Conservation (phyloP, 2,797 vertebrate genomes). For the Dermochelys coriacea region DNA sequence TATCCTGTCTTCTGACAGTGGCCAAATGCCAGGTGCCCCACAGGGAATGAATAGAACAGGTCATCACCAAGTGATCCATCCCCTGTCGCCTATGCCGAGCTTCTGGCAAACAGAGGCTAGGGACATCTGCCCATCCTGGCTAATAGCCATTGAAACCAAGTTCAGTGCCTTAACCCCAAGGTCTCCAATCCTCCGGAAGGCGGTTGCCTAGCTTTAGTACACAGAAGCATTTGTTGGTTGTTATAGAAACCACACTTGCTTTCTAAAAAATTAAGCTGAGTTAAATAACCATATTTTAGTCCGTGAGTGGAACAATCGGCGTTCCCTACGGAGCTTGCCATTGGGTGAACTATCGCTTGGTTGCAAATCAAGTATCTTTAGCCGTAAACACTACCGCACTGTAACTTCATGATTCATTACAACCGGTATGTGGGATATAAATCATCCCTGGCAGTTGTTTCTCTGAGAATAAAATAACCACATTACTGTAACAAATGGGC, state of each 20-base stretch:
- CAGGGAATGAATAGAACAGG: too few species aligned
- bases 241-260: neutral
- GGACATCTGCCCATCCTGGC: too few species aligned
- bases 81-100: too few species aligned
- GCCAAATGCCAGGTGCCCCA: too few species aligned
- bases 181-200: neutral
- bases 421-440: neutral
- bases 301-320: neutral
- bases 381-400: neutral
- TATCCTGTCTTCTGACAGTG: too few species aligned
- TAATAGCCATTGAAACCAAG: neutral
- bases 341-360: neutral
- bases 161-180: neutral
- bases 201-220: neutral
- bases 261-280: neutral
- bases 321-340: neutral
- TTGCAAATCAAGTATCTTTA: neutral
- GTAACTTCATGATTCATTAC: neutral
- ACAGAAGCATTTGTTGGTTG: neutral
- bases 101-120: too few species aligned
- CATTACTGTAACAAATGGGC: neutral
- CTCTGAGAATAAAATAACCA: neutral
- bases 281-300: neutral
- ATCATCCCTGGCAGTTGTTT: conserved; percentile 1
- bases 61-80: too few species aligned